phyloP scores from a whole-genome alignment of 2,888 invertebrate species.

The Conus canariensis region DNA sequence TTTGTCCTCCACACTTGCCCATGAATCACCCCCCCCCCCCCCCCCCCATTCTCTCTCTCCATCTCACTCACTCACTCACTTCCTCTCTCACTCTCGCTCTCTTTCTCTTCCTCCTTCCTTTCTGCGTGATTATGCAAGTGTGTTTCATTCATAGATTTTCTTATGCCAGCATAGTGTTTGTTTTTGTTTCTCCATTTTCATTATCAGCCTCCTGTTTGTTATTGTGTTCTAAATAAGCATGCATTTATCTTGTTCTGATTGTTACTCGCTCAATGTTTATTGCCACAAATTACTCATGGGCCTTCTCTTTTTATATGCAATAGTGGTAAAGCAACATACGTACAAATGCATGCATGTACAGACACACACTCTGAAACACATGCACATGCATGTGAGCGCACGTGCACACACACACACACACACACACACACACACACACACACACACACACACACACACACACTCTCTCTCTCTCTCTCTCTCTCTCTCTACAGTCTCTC shows the following conservation, averaged over 20 bases:
- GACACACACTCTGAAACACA: neutral
- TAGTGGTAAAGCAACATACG: too few species aligned
- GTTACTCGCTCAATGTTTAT: too few species aligned
- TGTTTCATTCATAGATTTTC: neutral
- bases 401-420: neutral
- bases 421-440: neutral
- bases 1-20: too few species aligned
- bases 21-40: too few species aligned
- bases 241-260: too few species aligned
- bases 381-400: too few species aligned
- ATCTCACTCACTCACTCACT: neutral
- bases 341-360: neutral
- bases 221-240: too few species aligned
- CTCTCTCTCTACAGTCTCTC: too few species aligned
- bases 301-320: too few species aligned
- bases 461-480: too few species aligned
- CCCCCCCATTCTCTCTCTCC: neutral
- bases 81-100: neutral
- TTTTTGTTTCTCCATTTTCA: neutral
- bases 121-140: neutral
- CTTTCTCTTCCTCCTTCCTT: neutral
- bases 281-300: too few species aligned
- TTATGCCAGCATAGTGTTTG: neutral
- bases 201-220: too few species aligned
- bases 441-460: neutral